These are phyloP conservation scores for Pogonocherus hispidulus DNA, from an alignment of 2,888 invertebrate species.

Conservation along the genomic window DNA sequence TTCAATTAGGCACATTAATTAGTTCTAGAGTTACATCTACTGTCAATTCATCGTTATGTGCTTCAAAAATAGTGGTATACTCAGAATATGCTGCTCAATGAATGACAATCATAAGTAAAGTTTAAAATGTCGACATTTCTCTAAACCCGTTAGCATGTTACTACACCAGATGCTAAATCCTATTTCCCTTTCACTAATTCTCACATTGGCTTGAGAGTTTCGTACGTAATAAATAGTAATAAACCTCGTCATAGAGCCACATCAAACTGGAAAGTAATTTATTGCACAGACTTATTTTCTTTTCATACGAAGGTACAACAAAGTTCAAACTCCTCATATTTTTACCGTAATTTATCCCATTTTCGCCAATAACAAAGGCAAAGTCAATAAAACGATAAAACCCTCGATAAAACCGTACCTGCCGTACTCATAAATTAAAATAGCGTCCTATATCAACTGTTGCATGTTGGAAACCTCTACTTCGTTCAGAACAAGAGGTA, in stretches of 20 bases:
- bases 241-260: not conserved
- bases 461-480: conserved; percentile 9
- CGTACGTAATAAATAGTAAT: conserved; percentile 9
- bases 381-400: conserved; percentile 52
- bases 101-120: too few species aligned
- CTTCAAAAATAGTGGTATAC: too few species aligned
- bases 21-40: too few species aligned
- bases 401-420: conserved; percentile 46
- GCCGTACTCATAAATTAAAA: conserved; percentile 58
- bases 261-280: conserved; percentile 2
- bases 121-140: too few species aligned
- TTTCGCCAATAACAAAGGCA: conserved; percentile 26
- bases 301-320: not conserved
- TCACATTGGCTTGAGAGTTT: conserved; percentile 3
- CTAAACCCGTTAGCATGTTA: too few species aligned
- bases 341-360: conserved; percentile 28
- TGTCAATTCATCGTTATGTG: too few species aligned
- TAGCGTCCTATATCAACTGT: conserved; percentile 34
- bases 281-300: not conserved
- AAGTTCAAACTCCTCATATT: not conserved
- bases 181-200: not conserved
- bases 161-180: not conserved
- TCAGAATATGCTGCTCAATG: too few species aligned
- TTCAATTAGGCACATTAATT: too few species aligned
- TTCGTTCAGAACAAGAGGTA: too few species aligned